Percentiles rank a stretch among this genome's conserved stretches.
Evolutionary conservation across 2,888 invertebrate genomes (phyloP).

Genomic region (Tetragnatha montana): DNA sequence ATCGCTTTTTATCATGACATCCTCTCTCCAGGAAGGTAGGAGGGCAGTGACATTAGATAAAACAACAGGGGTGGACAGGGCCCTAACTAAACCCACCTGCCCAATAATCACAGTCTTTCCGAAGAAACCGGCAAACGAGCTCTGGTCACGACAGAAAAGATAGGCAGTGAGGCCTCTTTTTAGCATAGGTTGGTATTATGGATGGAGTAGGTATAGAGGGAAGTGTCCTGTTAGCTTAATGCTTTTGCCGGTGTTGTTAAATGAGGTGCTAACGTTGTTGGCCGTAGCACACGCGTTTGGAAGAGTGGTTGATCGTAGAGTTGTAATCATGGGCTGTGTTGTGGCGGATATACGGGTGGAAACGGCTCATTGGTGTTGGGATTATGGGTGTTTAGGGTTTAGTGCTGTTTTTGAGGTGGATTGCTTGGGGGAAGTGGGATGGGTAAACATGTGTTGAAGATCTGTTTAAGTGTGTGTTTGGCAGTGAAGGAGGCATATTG

Average conservation of each 20-base stretch:
- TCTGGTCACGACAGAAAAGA: conserved; percentile 29
- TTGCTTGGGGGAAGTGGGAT: too few relatives aligned
- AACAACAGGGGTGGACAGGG: conserved; percentile 6
- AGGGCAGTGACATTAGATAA: not conserved
- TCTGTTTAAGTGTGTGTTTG: too few relatives aligned
- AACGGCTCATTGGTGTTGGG: too few relatives aligned
- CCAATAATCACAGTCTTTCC: conserved; percentile 37
- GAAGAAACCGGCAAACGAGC: conserved; percentile 29
- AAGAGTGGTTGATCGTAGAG: too few relatives aligned
- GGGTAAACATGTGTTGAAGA: too few relatives aligned
- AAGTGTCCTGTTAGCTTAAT: conserved; percentile 37
- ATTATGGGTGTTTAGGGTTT: too few relatives aligned
- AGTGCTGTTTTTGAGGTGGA: too few relatives aligned
- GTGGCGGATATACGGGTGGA: too few relatives aligned
- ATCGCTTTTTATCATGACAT: conserved; percentile 25
- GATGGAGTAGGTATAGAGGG: conserved; percentile 18
- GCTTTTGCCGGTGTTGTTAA: conserved; percentile 14
- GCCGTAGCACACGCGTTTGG: not conserved
- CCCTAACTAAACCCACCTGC: conserved; percentile 49
- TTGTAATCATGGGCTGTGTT: too few relatives aligned
- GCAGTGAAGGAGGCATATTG: too few relatives aligned
- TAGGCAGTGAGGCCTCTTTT: not conserved
- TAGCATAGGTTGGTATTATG: not conserved
- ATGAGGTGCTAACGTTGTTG: conserved; percentile 27
- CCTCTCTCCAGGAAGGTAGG: not conserved